Conservation (phyloP, 2,888 invertebrate genomes). For the Philhelius pedissequus region DNA sequence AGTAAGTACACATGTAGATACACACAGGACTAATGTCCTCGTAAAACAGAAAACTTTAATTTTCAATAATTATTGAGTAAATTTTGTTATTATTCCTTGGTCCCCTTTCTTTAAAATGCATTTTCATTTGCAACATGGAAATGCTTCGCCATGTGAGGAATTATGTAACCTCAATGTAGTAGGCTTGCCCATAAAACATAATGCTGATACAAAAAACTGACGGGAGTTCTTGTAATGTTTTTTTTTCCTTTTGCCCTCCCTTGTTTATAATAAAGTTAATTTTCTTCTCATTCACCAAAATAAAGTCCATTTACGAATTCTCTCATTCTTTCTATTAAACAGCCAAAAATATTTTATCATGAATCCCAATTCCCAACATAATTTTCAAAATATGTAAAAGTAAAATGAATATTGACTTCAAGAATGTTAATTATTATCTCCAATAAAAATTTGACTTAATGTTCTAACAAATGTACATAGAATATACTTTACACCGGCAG, state of each 20-base stretch:
- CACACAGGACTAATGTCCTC: constrained; percentile 73
- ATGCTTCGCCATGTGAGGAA: constrained; percentile 54
- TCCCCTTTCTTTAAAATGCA: background rate
- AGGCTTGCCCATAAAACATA: background rate
- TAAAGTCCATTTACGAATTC: too few species aligned
- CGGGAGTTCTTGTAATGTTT: background rate
- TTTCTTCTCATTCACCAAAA: too few species aligned
- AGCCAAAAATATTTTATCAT: too few species aligned
- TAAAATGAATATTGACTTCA: too few species aligned
- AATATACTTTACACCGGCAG: too few species aligned
- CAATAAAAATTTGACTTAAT: too few species aligned
- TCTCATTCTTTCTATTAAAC: too few species aligned
- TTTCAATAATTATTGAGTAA: background rate
- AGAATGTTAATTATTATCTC: too few species aligned
- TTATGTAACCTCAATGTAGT: constrained; percentile 64
- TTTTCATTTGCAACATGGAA: background rate
- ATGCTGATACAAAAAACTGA: background rate
- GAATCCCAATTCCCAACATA: too few species aligned
- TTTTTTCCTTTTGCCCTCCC: background rate
- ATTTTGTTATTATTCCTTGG: background rate
- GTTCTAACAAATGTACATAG: too few species aligned
- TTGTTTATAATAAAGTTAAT: background rate
- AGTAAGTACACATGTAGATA: constrained; percentile 72
- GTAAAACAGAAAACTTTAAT: background rate
- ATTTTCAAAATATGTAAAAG: too few species aligned